Conservation (phyloP, 2,797 vertebrate genomes). For the Gallinago stenura region DNA sequence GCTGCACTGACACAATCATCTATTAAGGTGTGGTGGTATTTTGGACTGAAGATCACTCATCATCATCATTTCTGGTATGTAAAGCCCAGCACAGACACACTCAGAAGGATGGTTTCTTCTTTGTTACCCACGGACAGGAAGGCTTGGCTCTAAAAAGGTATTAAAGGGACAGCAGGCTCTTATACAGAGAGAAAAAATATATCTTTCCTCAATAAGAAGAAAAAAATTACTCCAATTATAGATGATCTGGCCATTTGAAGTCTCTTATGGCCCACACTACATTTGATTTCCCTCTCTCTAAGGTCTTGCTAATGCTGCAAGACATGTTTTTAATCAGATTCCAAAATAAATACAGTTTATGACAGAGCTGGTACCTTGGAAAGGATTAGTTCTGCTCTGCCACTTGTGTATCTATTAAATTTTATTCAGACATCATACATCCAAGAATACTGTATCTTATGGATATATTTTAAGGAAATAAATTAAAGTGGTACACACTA, state of each 20-base stretch:
- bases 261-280: neutral
- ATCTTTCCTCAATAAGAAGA: neutral
- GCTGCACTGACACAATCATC: neutral
- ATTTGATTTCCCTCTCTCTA: slow-evolving; percentile 13
- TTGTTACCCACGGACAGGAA: neutral
- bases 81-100: neutral
- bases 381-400: slow-evolving; percentile 56
- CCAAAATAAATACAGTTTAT: slow-evolving; percentile 30
- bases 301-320: slow-evolving; percentile 36
- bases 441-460: neutral
- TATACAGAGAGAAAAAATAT: neutral
- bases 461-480: slow-evolving; percentile 22
- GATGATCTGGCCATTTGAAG: neutral
- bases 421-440: neutral
- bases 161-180: neutral
- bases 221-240: neutral
- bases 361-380: neutral
- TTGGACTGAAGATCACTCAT: neutral
- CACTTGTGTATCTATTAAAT: slow-evolving; percentile 2
- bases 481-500: slow-evolving; percentile 40
- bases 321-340: slow-evolving; percentile 54
- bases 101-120: neutral
- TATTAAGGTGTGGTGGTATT: neutral
- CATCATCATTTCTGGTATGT: neutral
- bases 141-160: neutral